Conservation (phyloP, 2,113 vertebrate species). For the Scytalopus superciliaris region DNA sequence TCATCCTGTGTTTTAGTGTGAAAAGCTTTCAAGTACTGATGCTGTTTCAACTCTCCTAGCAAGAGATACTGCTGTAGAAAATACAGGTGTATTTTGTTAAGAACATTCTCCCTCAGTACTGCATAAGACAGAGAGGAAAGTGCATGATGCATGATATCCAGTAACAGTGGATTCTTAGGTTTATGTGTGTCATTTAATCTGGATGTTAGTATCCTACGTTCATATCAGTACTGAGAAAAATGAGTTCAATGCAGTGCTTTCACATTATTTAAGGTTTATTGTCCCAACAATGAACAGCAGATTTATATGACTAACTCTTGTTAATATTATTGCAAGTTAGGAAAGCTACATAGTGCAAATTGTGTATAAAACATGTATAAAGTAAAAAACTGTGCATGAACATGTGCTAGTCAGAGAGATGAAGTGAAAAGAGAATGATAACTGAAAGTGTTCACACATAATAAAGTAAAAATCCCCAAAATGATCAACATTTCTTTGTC, state of each 20-base stretch:
- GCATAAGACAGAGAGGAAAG: not conserved
- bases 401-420: accelerated
- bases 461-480: not conserved
- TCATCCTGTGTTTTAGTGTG: not conserved
- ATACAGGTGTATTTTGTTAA: not conserved
- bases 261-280: not conserved
- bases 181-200: not conserved
- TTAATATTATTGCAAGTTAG: not conserved
- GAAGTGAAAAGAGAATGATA: not conserved
- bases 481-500: not conserved
- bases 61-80: not conserved
- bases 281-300: not conserved
- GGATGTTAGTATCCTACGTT: not conserved
- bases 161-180: not conserved
- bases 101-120: not conserved
- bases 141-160: not conserved
- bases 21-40: not conserved
- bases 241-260: not conserved
- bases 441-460: not conserved
- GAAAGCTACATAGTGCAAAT: not conserved
- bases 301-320: not conserved
- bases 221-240: not conserved
- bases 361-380: not conserved
- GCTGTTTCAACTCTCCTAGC: not conserved
- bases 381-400: not conserved